Evolutionary conservation across 2,797 vertebrate species (phyloP).

Genomic region (Pangasius mekongensis): DNA sequence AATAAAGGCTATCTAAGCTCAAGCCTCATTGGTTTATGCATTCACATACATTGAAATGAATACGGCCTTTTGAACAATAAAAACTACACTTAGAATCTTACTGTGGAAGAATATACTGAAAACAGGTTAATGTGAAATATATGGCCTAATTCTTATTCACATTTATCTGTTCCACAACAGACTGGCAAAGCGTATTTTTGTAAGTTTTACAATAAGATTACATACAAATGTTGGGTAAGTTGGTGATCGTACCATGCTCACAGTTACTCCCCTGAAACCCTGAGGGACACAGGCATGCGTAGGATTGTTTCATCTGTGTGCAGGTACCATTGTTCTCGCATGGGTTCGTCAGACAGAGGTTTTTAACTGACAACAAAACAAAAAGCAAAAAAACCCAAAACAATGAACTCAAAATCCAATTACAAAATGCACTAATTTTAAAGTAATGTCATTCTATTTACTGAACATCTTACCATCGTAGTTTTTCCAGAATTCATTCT

Average conservation of each 20-base stretch:
- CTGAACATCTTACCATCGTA: constrained; percentile 69
- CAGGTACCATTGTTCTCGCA: constrained; percentile 76
- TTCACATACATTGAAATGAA: neutral
- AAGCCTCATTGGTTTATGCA: neutral
- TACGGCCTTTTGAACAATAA: neutral
- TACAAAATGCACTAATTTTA: neutral
- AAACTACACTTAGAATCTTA: neutral
- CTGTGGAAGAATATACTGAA: neutral
- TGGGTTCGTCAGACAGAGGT: constrained; percentile 68
- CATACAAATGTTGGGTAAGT: neutral
- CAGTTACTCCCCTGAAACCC: constrained; percentile 73
- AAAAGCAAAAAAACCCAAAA: neutral
- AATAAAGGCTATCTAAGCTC: neutral
- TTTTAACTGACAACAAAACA: constrained; percentile 61
- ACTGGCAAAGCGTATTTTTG: neutral
- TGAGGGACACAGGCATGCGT: constrained; percentile 69
- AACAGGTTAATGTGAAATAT: neutral
- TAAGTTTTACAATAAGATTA: neutral
- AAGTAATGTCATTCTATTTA: neutral
- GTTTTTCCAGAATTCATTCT: constrained; percentile 78
- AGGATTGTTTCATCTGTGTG: constrained; percentile 51
- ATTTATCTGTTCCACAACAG: neutral
- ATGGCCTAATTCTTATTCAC: neutral
- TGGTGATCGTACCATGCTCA: constrained; percentile 68
- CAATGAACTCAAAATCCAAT: neutral